Conservation (phyloP, 2,797 vertebrate species). For the Phrynocephalus vlangalii region DNA sequence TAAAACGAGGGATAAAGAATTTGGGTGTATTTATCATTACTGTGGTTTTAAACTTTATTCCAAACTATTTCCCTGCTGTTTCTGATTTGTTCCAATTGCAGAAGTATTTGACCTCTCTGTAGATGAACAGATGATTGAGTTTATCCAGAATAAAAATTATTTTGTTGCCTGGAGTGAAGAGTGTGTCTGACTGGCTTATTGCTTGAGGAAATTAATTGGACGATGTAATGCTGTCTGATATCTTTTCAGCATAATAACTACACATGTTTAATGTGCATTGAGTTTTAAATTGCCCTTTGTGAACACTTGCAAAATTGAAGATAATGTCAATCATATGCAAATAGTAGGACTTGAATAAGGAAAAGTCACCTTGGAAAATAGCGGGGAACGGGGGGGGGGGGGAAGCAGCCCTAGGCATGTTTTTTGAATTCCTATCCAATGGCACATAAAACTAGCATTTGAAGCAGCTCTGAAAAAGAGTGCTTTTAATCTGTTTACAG, state of each 20-base stretch:
- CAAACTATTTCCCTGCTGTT: conserved; percentile 27
- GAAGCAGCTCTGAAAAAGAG: conserved; percentile 30
- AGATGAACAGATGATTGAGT: conserved; percentile 34
- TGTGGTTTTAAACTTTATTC: conserved; percentile 9
- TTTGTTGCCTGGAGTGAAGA: conserved; percentile 13
- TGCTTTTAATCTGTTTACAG: conserved; percentile 33
- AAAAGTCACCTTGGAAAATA: conserved; percentile 35
- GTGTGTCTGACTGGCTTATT: conserved; percentile 6
- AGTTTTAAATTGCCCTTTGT: conserved; percentile 15
- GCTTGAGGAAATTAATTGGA: conserved; percentile 19
- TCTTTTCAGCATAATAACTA: conserved; percentile 36
- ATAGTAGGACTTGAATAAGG: conserved; percentile 19
- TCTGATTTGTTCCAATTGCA: neutral
- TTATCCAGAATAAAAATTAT: conserved; percentile 16
- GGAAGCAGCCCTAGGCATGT: neutral
- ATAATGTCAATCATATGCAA: conserved; percentile 20
- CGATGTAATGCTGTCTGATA: neutral
- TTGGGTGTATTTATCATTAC: conserved; percentile 13
- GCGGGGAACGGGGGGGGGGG: neutral
- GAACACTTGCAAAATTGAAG: neutral
- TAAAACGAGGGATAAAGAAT: conserved; percentile 10
- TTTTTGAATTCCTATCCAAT: conserved; percentile 32
- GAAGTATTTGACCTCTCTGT: neutral
- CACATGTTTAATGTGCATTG: conserved; percentile 6
- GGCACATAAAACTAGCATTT: conserved; percentile 31